These are phyloP conservation scores for Propithecus deckenii DNA, from an alignment of 2,797 vertebrate genomes.

Conservation along the genomic window DNA sequence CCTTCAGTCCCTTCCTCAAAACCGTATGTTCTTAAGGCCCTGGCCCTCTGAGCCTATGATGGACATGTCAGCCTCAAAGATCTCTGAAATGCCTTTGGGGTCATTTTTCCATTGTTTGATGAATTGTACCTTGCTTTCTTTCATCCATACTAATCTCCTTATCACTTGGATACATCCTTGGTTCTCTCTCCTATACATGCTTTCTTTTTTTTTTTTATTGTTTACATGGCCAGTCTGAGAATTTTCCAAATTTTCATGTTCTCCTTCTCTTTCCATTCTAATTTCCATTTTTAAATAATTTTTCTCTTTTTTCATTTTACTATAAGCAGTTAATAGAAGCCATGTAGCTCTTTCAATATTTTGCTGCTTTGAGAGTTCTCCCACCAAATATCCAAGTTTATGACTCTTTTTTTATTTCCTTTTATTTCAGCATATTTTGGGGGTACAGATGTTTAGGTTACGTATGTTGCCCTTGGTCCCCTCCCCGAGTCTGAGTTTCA, in stretches of 20 bases:
- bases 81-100: not conserved
- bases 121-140: not conserved
- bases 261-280: not conserved
- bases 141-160: not conserved
- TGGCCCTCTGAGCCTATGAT: not conserved
- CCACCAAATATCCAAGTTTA: not conserved
- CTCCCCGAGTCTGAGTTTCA: no score
- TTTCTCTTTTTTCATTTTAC: not conserved
- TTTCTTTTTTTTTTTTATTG: not conserved
- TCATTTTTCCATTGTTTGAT: not conserved
- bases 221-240: not conserved
- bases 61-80: not conserved
- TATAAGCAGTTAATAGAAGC: not conserved
- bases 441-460: no score
- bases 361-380: not conserved
- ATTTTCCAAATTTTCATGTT: not conserved
- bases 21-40: not conserved
- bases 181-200: not conserved
- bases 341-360: not conserved
- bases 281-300: not conserved
- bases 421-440: no score
- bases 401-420: no score
- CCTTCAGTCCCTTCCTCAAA: not conserved
- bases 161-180: not conserved
- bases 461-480: no score